Conservation (phyloP, 64 coral and sea anemone species). For the Pocillopora verrucosa region DNA sequence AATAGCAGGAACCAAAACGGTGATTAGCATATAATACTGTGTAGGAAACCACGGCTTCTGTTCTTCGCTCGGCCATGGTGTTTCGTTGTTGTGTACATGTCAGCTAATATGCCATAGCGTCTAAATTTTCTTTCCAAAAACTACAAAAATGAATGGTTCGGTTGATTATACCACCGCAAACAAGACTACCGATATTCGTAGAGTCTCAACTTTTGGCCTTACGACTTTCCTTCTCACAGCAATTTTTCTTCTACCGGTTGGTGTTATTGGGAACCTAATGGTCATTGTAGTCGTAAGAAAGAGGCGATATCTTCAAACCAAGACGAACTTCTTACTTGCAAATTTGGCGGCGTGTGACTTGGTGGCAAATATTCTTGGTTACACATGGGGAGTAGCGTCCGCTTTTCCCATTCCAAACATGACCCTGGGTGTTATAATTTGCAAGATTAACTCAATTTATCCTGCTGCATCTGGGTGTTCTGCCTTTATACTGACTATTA, state of each 20-base stretch:
- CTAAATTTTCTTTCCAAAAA: too few species aligned
- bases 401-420: not conserved
- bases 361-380: not conserved
- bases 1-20: too few species aligned
- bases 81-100: too few species aligned
- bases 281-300: conserved; percentile 24
- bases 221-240: not conserved
- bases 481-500: not conserved
- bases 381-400: not conserved
- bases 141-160: conserved; percentile 2
- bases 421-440: not conserved
- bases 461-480: not conserved
- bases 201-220: not conserved
- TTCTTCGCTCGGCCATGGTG: too few species aligned
- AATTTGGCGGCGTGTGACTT: conserved; percentile 25
- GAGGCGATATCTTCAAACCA: conserved; percentile 36
- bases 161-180: not conserved
- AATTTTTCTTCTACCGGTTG: not conserved
- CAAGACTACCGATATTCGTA: not conserved
- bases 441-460: conserved; percentile 4
- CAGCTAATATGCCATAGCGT: too few species aligned
- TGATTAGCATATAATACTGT: too few species aligned
- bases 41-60: too few species aligned
- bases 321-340: conserved; percentile 29
- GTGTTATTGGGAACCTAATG: conserved; percentile 25